These are phyloP conservation scores for Craniophora ligustri DNA, from an alignment of 2,888 invertebrate genomes.

Conservation along the genomic window DNA sequence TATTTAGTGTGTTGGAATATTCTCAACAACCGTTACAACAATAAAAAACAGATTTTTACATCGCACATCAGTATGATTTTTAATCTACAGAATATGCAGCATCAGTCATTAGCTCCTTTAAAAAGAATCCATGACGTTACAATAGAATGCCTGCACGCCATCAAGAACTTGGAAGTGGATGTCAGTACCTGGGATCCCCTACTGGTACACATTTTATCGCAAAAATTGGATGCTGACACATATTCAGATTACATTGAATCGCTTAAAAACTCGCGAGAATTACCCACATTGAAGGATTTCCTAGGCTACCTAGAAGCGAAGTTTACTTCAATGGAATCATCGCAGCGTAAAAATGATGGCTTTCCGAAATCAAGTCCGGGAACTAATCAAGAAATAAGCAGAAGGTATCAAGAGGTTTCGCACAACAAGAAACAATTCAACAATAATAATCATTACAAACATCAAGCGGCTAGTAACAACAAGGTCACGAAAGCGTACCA, in stretches of 20 bases:
- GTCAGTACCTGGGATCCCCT: background rate
- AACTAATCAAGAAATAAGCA: background rate
- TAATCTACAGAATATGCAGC: background rate
- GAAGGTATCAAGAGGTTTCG: background rate
- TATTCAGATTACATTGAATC: conserved; percentile 7
- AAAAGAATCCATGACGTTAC: conserved; percentile 6
- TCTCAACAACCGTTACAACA: conserved; percentile 2
- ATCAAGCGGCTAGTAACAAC: conserved; percentile 3
- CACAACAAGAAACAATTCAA: background rate
- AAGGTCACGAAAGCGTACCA: conserved; percentile 1
- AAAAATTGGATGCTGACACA: conserved; percentile 1
- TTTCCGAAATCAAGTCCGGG: background rate
- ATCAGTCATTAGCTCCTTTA: background rate
- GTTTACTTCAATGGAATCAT: conserved; percentile 2
- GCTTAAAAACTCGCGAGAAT: conserved; percentile 3
- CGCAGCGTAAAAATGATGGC: background rate
- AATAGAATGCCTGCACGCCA: background rate
- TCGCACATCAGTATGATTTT: conserved; percentile 3
- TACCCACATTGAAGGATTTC: background rate
- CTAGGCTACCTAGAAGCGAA: conserved; percentile 2
- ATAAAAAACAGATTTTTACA: background rate
- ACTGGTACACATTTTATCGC: conserved; percentile 1
- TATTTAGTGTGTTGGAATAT: conserved; percentile 2
- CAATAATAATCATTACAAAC: background rate
- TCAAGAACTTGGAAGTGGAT: background rate